phyloP scores from a whole-genome alignment of 2,797 vertebrate genomes.

The Trachurus trachurus region DNA sequence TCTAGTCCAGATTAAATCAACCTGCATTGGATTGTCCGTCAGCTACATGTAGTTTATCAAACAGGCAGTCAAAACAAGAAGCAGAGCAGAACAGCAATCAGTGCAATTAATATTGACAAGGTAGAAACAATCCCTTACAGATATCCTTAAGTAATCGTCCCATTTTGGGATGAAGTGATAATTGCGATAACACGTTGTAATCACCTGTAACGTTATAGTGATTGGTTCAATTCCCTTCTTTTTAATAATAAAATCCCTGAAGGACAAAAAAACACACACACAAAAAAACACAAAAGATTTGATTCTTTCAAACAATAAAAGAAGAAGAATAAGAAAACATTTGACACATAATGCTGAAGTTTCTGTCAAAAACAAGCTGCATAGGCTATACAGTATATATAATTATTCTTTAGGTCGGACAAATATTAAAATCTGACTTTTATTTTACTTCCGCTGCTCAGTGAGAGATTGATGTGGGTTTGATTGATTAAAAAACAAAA shows the following conservation, averaged over 20 bases:
- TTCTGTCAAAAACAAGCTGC: background rate
- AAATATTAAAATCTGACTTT: too few species aligned
- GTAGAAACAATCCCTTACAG: constrained; percentile 22
- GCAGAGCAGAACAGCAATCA: constrained; percentile 5
- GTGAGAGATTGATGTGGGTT: background rate
- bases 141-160: constrained; percentile 12
- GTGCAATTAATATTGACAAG: constrained; percentile 38
- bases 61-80: background rate
- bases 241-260: background rate
- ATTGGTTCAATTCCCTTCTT: constrained; percentile 34
- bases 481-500: background rate
- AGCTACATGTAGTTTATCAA: background rate
- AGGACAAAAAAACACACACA: background rate
- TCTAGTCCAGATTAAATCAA: background rate
- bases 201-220: background rate
- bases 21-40: background rate
- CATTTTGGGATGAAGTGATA: constrained; percentile 26
- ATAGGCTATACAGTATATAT: too few species aligned
- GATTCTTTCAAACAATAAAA: constrained; percentile 15
- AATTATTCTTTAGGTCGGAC: too few species aligned
- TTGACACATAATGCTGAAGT: background rate
- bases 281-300: background rate
- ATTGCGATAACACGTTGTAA: constrained; percentile 1
- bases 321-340: background rate
- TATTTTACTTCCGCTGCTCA: background rate